phyloP scores from a whole-genome alignment of 2,113 vertebrate species.

The Empidonax alnorum region DNA sequence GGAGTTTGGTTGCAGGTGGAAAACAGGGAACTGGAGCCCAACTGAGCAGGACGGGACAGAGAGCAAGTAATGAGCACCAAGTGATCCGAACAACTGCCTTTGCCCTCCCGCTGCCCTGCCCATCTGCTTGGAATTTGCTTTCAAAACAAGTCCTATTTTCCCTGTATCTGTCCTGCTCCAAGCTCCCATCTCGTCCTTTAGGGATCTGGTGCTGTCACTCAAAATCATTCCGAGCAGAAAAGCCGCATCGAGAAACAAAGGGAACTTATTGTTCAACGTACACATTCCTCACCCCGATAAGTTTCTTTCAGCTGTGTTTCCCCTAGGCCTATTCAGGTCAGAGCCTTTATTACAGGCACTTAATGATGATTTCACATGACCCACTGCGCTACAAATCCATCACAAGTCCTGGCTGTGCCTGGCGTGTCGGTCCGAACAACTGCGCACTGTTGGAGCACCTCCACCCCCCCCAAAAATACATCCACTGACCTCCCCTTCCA shows the following conservation, averaged over 20 bases:
- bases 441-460: background rate
- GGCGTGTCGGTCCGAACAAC: background rate
- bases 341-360: background rate
- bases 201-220: background rate
- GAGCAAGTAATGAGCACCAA: background rate
- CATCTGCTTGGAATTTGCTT: constrained; percentile 35
- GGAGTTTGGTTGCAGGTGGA: constrained; percentile 1
- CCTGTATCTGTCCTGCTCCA: background rate
- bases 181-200: background rate
- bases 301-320: background rate
- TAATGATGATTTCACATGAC: background rate
- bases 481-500: background rate
- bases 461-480: background rate
- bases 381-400: background rate
- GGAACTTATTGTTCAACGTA: background rate
- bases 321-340: background rate
- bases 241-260: background rate
- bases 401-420: background rate
- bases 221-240: constrained; percentile 2
- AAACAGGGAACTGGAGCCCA: constrained; percentile 21
- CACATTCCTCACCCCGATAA: background rate
- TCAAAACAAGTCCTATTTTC: constrained; percentile 16
- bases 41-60: background rate
- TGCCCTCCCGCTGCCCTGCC: constrained; percentile 32
- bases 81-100: background rate